phyloP scores from a whole-genome alignment of 2,888 invertebrate species.

The Hirtodrosophila histrioides region DNA sequence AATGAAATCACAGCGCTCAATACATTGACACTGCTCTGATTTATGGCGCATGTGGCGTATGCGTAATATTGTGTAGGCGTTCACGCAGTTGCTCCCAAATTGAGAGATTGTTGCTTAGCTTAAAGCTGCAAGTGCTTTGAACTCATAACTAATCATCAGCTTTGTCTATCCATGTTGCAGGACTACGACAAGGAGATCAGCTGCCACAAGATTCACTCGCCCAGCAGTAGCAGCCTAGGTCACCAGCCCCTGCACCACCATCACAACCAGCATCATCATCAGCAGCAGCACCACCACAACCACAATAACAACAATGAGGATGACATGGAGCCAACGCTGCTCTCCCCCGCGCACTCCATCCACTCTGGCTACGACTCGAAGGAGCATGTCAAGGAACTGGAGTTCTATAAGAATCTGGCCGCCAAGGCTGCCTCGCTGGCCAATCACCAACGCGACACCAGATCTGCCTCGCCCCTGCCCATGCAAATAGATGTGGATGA shows the following conservation, averaged over 20 bases:
- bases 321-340: conserved; percentile 60
- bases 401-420: conserved; percentile 83
- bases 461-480: conserved; percentile 61
- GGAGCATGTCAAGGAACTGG: conserved; percentile 82
- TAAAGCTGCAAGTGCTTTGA: neutral
- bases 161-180: conserved; percentile 63
- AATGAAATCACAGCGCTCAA: conserved; percentile 43
- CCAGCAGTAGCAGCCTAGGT: conserved; percentile 62
- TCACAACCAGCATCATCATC: conserved; percentile 38
- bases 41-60: conserved; percentile 36
- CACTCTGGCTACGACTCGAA: conserved; percentile 72
- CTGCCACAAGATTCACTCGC: conserved; percentile 81
- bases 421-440: conserved; percentile 81
- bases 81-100: conserved; percentile 31
- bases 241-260: conserved; percentile 34
- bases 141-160: conserved; percentile 21
- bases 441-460: conserved; percentile 65
- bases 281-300: conserved; percentile 40
- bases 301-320: conserved; percentile 59
- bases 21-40: conserved; percentile 32
- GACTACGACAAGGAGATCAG: conserved; percentile 83
- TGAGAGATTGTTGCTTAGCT: neutral
- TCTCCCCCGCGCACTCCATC: conserved; percentile 62
- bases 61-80: neutral
- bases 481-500: conserved; percentile 81